Base-by-base conservation (phyloP, 2,113 vertebrate species). In the Brachirus orientalis region DNA sequence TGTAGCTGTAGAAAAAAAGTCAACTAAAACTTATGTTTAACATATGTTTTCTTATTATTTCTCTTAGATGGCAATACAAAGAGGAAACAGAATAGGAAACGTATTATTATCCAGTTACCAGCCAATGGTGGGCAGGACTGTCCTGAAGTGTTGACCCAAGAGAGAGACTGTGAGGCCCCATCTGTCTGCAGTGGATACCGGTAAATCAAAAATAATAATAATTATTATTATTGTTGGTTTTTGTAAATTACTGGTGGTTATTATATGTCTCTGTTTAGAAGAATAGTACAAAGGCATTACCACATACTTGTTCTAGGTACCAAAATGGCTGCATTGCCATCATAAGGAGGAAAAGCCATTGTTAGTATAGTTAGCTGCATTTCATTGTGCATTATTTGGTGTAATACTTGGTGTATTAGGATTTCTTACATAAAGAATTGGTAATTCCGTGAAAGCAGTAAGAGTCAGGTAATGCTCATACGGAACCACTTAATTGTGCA, bases 81-180 rank as follows among this genome's bases (percentile, higher is more conserved):
- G 51, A 95, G 80, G 83, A 98, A 96, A 54, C 97, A 98, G 69
- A 91, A 90, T 37, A 93, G 95, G 61, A 94, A 96, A 72, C 93
- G 96, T 3, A 91, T 98, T 69, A 88, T 96, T 79, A 91, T 98
- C 59, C 97, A 98, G 67, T 89, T 95, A 11, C 95, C 98, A 0
- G 92, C 95, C 79, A 98, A 98, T 0, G 94, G 97, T 1, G 97
- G 98, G 37, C 94, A 93, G 19, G 98, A 99, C 52, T 99, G 98
- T 75, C 93, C 94, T 0, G 97, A 98, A 6, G 92, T 94, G 1
- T 91, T 98, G 60, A 94, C 87, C 19, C 97, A 99, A 82, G 97
- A 99, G 78, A 95, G 93, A 72, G 94, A 96, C 16, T 98, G 97
- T 14, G 96, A 97, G 18, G 62, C 88, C 10, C 88, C 93, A 0